Conservation (phyloP, 2,797 vertebrate genomes). For the Pseudomugil gertrudae region DNA sequence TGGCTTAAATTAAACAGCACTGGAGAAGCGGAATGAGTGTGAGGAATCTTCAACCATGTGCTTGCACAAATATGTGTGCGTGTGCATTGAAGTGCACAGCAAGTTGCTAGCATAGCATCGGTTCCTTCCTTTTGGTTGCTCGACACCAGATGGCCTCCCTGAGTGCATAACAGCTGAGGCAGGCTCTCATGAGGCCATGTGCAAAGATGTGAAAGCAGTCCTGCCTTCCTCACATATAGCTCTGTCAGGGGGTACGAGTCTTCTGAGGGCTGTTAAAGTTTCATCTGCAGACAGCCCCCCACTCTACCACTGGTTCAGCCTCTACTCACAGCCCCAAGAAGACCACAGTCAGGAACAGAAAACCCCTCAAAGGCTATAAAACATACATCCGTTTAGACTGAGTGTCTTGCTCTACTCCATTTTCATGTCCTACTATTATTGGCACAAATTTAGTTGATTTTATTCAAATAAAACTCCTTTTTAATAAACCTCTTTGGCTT, state of each 20-base stretch:
- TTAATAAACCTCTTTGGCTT: slow-evolving; percentile 19
- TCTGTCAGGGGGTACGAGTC: slow-evolving; percentile 49
- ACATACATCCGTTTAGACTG: slow-evolving; percentile 56
- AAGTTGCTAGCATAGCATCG: slow-evolving; percentile 35
- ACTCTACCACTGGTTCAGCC: slow-evolving; percentile 65
- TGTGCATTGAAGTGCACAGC: slow-evolving; percentile 32
- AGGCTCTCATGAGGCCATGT: slow-evolving; percentile 51
- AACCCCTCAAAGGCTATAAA: slow-evolving; percentile 54
- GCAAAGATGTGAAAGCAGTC: slow-evolving; percentile 41
- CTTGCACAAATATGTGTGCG: slow-evolving; percentile 31
- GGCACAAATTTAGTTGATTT: slow-evolving; percentile 25
- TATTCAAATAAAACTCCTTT: slow-evolving; percentile 17
- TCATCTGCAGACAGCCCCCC: slow-evolving; percentile 56
- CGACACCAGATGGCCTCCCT: slow-evolving; percentile 69
- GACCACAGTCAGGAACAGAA: slow-evolving; percentile 51
- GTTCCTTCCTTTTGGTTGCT: slow-evolving; percentile 45
- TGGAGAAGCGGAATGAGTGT: slow-evolving; percentile 51
- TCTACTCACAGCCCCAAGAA: slow-evolving; percentile 45
- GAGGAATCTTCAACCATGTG: slow-evolving; percentile 60
- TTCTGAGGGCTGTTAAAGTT: slow-evolving; percentile 70
- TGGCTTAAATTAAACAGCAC: slow-evolving; percentile 74
- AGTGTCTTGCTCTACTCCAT: slow-evolving; percentile 26
- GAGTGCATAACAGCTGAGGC: slow-evolving; percentile 66
- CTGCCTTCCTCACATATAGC: slow-evolving; percentile 41
- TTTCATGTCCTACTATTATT: slow-evolving; percentile 32